phyloP scores from a whole-genome alignment of 2,888 invertebrate genomes.

The Sialis fuliginosa region DNA sequence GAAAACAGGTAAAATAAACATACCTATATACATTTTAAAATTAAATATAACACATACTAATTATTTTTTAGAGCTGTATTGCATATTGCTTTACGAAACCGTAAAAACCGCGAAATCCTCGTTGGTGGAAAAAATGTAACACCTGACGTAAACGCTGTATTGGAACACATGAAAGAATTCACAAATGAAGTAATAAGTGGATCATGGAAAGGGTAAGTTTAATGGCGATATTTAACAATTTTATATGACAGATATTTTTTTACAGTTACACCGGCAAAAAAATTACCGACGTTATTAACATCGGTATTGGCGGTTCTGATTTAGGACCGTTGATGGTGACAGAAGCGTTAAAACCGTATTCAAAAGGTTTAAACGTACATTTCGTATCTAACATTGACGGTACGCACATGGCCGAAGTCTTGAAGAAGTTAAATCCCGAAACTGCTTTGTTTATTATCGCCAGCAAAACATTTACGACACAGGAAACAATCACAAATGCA shows the following conservation, averaged over 20 bases:
- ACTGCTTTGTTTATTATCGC: slow-evolving; percentile 96
- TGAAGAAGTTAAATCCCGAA: slow-evolving; percentile 79
- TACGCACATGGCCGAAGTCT: slow-evolving; percentile 87
- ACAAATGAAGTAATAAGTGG: slow-evolving; percentile 56
- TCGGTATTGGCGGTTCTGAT: slow-evolving; percentile 99
- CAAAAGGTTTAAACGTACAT: slow-evolving; percentile 71
- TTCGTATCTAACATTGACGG: slow-evolving; percentile 99
- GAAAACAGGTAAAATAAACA: slow-evolving; percentile 41
- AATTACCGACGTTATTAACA: slow-evolving; percentile 95
- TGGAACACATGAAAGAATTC: slow-evolving; percentile 91
- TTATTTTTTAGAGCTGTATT: slow-evolving; percentile 55
- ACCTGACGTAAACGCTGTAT: slow-evolving; percentile 78
- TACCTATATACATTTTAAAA: background rate
- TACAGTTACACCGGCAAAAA: slow-evolving; percentile 70
- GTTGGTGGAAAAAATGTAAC: slow-evolving; percentile 83
- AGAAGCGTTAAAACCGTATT: slow-evolving; percentile 87
- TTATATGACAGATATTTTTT: slow-evolving; percentile 7
- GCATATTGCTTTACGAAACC: slow-evolving; percentile 85
- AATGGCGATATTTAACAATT: slow-evolving; percentile 1
- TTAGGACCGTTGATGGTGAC: slow-evolving; percentile 98
- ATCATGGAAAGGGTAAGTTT: slow-evolving; percentile 43
- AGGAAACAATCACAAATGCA: slow-evolving; percentile 98
- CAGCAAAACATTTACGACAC: slow-evolving; percentile 98
- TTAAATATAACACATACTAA: background rate
- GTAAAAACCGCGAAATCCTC: slow-evolving; percentile 55